Conservation (phyloP, 1,140 invertebrate genomes). For the Psilanteris sp. region DNA sequence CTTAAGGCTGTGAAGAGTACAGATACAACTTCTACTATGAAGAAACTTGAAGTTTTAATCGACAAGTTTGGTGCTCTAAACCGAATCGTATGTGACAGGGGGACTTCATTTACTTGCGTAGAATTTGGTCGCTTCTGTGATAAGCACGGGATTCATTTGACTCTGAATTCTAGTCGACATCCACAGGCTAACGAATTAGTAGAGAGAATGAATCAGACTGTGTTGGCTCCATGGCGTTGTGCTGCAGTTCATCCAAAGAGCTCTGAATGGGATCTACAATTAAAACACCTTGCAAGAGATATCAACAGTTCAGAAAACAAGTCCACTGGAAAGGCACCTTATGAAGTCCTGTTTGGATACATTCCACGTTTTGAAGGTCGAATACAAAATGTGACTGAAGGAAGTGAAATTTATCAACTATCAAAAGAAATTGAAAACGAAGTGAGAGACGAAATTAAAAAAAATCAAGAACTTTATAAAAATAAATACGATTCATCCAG, state of each 20-base stretch:
- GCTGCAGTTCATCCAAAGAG: background rate
- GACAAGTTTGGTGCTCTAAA: no score
- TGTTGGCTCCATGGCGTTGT: constrained; percentile 23
- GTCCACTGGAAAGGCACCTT: constrained; percentile 12
- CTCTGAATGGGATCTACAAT: background rate
- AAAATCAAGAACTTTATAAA: no score
- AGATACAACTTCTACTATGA: no score
- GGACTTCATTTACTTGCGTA: background rate
- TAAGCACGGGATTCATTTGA: constrained; percentile 61
- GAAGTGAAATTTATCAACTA: background rate
- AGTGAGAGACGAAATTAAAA: constrained; percentile 41
- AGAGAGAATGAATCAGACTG: constrained; percentile 42
- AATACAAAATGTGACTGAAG: background rate
- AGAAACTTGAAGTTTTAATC: no score
- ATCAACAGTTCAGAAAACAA: constrained; percentile 18
- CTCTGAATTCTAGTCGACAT: constrained; percentile 63
- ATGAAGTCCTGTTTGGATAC: no score
- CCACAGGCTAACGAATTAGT: constrained; percentile 65
- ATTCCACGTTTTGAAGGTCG: no score
- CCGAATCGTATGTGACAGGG: no score
- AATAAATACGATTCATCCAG: no score
- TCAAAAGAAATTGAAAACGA: background rate
- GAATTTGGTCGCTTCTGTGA: constrained; percentile 2
- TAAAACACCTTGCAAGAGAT: constrained; percentile 11
- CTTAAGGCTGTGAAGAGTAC: no score